A percentile compares a stretch with the other conserved stretches of the same genome.
Evolutionary conservation across 2,797 vertebrate species (phyloP).

Genomic region (Numenius phaeopus): DNA sequence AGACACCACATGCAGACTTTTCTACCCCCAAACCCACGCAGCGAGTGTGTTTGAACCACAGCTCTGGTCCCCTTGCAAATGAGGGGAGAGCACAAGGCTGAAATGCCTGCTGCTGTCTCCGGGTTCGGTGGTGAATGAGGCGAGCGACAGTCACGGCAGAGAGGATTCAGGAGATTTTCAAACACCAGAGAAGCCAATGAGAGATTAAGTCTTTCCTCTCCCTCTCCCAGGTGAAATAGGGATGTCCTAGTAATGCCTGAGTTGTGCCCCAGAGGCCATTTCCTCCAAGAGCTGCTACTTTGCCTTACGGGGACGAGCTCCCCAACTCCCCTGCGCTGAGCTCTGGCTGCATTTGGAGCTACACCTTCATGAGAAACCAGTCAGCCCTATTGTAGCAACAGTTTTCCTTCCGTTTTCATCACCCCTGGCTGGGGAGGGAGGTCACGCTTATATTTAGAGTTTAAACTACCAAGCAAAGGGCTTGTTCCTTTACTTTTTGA

Average conservation of each 20-base stretch:
- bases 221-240: not conserved
- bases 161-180: not conserved
- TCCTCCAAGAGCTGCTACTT: not conserved
- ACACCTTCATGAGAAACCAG: not conserved
- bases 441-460: not conserved
- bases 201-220: not conserved
- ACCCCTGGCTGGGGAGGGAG: not conserved
- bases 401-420: not conserved
- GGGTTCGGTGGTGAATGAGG: not conserved
- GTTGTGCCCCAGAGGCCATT: not conserved
- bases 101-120: not conserved
- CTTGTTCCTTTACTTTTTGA: not conserved
- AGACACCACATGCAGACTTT: not conserved
- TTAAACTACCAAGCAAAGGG: not conserved
- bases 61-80: not conserved
- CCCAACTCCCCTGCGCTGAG: not conserved
- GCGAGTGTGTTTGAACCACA: not conserved
- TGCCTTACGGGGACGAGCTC: rapidly evolving
- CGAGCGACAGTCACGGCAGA: not conserved
- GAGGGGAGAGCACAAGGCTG: not conserved
- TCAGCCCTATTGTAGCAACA: not conserved
- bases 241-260: not conserved
- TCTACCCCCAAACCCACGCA: not conserved
- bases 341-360: not conserved
- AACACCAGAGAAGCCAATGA: not conserved